A percentile compares a stretch with the other conserved stretches of the same genome.
Conservation (phyloP, 2,113 vertebrate species). For the Hippocampus mohnikei region DNA sequence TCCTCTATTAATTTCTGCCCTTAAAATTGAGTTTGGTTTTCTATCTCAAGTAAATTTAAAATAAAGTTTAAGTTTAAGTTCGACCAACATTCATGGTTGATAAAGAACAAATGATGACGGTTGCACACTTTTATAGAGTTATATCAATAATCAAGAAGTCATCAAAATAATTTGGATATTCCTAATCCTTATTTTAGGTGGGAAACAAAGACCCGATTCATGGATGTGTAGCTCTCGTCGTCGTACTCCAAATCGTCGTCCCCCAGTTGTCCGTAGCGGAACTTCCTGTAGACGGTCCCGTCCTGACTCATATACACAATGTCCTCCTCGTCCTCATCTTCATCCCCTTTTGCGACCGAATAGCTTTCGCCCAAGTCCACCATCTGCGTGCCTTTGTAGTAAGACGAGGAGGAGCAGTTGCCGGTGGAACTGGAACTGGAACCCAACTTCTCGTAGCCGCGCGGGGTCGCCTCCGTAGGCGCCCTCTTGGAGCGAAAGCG, state of each 20-base stretch:
- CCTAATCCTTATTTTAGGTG: not conserved
- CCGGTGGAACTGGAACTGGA: slow-evolving; percentile 54
- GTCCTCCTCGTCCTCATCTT: slow-evolving; percentile 80
- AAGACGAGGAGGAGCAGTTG: slow-evolving; percentile 58
- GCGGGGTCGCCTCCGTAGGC: slow-evolving; percentile 41
- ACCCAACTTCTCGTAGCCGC: slow-evolving; percentile 83
- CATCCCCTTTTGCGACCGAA: slow-evolving; percentile 41
- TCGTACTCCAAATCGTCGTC: slow-evolving; percentile 89
- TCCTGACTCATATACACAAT: slow-evolving; percentile 96
- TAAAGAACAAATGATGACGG: too few species aligned
- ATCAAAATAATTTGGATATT: not conserved
- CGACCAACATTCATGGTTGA: too few species aligned
- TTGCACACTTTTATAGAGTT: too few species aligned
- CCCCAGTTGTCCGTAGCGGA: slow-evolving; percentile 85
- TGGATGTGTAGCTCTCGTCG: slow-evolving; percentile 89
- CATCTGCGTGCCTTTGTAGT: slow-evolving; percentile 77
- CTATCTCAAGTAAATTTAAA: too few species aligned
- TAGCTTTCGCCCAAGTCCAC: slow-evolving; percentile 76
- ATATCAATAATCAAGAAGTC: too few species aligned
- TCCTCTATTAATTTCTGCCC: too few species aligned
- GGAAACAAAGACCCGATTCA: slow-evolving; percentile 52
- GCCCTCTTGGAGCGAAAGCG: slow-evolving; percentile 69
- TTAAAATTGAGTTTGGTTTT: too few species aligned
- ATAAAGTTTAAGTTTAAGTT: too few species aligned
- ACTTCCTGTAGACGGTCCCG: slow-evolving; percentile 90